Evolutionary conservation across 2,797 vertebrate species (phyloP), one percentile per base, ranked within the genome.

Genomic region (Ataeniobius toweri): DNA sequence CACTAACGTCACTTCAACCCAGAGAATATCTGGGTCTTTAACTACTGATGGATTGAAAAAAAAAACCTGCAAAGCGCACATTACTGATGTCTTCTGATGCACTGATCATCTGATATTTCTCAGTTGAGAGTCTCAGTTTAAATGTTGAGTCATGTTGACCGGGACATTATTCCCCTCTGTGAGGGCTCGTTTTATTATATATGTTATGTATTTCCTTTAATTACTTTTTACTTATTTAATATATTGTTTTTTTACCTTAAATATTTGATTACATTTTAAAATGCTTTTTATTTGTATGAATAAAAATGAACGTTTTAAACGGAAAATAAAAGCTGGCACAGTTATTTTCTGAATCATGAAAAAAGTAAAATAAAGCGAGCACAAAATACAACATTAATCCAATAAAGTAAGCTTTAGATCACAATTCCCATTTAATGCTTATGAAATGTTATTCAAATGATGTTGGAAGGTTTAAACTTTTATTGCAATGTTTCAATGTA

Each of bases 81-180:
- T 44, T 14, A 51, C 20, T 82, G 55, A 85, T 83, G 76, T 73
- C 7, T 79, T 14, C 68, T 28, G 65, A 58, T 53, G 74, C 81
- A 67, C 59, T 41, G 80, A 53, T 3, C 63, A 53, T 44, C 28
- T 39, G 2, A 79, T 70, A 68, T 83, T 81, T 90, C 73, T 89
- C 36, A 31, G 31, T 31, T 31, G 31, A 31, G 31, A 75, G 78
- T 87, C 65, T 83, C 22, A 79, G 18, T 72, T 77, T 72, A 86
- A 50, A 28, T 31, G 3, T 51, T 90, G 73, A 61, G 90, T 94
- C 94, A 92, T 83, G 89, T 88, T 92, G 93, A 93, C 90, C 51
- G 1, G 46, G 48, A 79, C 46, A 53, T 65, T 83, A 72, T 82
- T 86, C 14, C 86, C 91, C 92, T 94, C 93, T 76, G 74, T 91